Evolutionary conservation across 1,140 invertebrate genomes (phyloP).

Genomic region (Tachypleus tridentatus): DNA sequence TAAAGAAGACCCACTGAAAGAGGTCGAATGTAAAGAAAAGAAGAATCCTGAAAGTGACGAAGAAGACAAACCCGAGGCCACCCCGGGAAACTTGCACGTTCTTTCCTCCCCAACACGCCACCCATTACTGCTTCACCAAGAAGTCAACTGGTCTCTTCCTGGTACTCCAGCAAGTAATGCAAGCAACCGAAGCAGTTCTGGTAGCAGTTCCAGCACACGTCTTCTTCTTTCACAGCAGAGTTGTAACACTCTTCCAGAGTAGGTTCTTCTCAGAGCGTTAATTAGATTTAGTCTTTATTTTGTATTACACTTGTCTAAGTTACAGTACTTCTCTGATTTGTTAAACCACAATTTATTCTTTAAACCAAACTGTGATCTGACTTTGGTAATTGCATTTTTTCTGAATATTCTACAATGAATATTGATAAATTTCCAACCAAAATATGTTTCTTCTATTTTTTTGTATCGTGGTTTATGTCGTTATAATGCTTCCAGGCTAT

Average conservation of each 20-base stretch:
- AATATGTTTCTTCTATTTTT: no score
- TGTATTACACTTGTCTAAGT: no score
- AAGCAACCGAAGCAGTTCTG: conserved; percentile 49
- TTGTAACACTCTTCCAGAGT: conserved; percentile 13
- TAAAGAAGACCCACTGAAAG: background rate
- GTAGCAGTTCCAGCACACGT: conserved; percentile 54
- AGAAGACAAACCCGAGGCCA: conserved; percentile 7
- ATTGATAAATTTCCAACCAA: no score
- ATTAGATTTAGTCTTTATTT: no score
- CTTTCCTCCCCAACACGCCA: conserved; percentile 10
- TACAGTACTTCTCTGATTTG: no score
- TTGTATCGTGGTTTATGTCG: no score
- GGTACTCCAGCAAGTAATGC: conserved; percentile 44
- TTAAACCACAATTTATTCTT: no score
- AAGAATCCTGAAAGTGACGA: conserved; percentile 2
- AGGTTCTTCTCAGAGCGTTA: background rate
- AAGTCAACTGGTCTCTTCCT: conserved; percentile 19
- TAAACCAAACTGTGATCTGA: no score
- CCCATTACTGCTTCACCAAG: conserved; percentile 8
- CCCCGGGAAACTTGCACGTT: conserved; percentile 1
- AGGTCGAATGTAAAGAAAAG: conserved; percentile 2
- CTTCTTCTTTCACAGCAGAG: conserved; percentile 23
- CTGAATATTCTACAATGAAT: no score
- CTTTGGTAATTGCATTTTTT: no score
- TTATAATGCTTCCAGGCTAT: no score